These are phyloP conservation scores for Clarias magur DNA, from an alignment of 2,113 vertebrate species.

Conservation along the genomic window DNA sequence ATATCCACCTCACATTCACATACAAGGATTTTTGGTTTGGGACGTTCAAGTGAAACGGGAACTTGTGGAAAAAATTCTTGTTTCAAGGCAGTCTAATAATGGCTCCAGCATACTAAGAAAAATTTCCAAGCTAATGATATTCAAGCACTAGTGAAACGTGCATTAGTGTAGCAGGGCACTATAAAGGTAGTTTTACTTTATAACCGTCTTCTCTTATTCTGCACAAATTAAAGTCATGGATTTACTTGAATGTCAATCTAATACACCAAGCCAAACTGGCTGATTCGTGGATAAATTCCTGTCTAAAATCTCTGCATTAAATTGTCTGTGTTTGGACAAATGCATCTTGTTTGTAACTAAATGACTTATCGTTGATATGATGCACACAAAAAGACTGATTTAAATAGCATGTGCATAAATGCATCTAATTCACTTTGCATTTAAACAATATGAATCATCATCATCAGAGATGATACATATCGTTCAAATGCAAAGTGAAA, in stretches of 20 bases:
- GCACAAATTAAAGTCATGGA: too few relatives aligned
- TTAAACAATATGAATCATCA: background rate
- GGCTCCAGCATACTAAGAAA: too few relatives aligned
- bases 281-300: constrained; percentile 39
- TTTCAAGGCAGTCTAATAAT: too few relatives aligned
- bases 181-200: too few relatives aligned
- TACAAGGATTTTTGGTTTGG: background rate
- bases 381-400: too few relatives aligned
- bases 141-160: too few relatives aligned
- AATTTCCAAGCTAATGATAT: too few relatives aligned
- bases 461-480: background rate
- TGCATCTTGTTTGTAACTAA: constrained; percentile 35
- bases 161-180: too few relatives aligned
- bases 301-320: background rate
- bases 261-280: background rate
- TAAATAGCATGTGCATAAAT: constrained; percentile 6
- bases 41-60: too few relatives aligned
- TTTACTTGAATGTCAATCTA: too few relatives aligned
- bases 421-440: background rate
- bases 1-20: background rate
- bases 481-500: background rate
- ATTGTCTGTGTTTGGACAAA: constrained; percentile 35
- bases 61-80: too few relatives aligned
- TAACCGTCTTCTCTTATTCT: too few relatives aligned
- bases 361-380: constrained; percentile 27